phyloP scores from a whole-genome alignment of 2,888 invertebrate genomes.

The Uropetala carovei region DNA sequence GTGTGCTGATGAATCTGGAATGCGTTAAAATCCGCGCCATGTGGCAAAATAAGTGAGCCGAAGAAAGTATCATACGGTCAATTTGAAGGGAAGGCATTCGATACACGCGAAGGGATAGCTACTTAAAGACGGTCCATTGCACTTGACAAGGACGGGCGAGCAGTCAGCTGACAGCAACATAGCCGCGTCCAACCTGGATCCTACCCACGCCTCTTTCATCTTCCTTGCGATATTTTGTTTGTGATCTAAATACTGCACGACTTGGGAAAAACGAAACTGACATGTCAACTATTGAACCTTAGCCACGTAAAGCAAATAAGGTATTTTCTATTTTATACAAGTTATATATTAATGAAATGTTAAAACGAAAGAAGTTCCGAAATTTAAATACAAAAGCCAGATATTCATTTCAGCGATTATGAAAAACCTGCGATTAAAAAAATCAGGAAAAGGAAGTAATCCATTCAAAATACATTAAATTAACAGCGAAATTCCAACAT shows the following conservation, averaged over 20 bases:
- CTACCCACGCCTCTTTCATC: neutral
- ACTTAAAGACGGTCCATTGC: conserved; percentile 52
- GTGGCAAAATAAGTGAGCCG: neutral
- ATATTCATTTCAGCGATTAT: too few relatives aligned
- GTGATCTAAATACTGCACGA: neutral
- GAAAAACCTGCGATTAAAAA: too few relatives aligned
- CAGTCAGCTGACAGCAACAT: conserved; percentile 57
- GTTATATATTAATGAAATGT: too few relatives aligned
- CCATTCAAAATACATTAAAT: too few relatives aligned
- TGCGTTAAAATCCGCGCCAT: neutral
- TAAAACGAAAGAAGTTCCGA: too few relatives aligned
- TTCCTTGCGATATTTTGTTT: neutral
- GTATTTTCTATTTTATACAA: too few relatives aligned
- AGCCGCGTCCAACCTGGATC: conserved; percentile 14
- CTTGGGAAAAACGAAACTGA: neutral
- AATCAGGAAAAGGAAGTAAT: too few relatives aligned
- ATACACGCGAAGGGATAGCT: neutral
- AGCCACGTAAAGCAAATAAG: too few relatives aligned
- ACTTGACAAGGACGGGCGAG: conserved; percentile 58
- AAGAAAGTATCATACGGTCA: neutral
- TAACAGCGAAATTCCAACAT: too few relatives aligned
- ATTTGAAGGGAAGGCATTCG: neutral
- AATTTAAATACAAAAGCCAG: too few relatives aligned
- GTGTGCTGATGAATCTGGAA: neutral
- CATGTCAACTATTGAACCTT: too few relatives aligned